Evolutionary conservation across 2,797 vertebrate genomes (phyloP), one percentile per base, ranked within the genome.

Genomic region (Pyrrhura leucotis): DNA sequence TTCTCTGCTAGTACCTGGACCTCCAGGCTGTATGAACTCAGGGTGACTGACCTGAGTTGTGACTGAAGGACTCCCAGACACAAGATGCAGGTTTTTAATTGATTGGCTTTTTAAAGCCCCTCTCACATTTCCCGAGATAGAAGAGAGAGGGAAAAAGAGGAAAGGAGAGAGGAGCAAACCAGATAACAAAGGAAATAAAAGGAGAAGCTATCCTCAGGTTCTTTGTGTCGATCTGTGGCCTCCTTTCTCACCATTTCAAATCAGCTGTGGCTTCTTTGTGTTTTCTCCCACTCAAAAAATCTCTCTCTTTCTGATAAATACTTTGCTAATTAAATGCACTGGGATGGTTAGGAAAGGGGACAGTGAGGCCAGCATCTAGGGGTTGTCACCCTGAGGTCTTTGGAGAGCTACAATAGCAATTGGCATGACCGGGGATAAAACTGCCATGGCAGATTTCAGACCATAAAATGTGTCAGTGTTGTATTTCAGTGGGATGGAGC

Each of bases 371-470:
- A 29, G 1, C 17, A 39, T 37, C 17, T 1, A 20, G 40, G 28
- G 14, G 2, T 3, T 0, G 26, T 88, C 4, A 1, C 14, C 14
- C 11, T 7, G 15, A 58, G 23, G 6, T 50, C 54, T 28, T 58
- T n/a, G 56, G 35, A 56, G 58, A 65, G 20, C 23, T 62, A 3
- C 14, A 69, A 11, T 35, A 65, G 23, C 40, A 28, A 1, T 21
- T 62, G 42, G 21, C 22, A 62, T 37, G 65, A 25, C n/a, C 39
- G 53, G 26, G 50, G 7, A 7, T 45, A 19, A 35, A 42, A 39
- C 28, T 51, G 16, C 28, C 9, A 1, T 8, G 48, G 20, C 23
- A 33, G 23, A 68, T 68, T 65, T 31, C 37, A 53, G 40, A 19
- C 40, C 15, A 5, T 40, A 54, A 53, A 31, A 17, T 45, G 12